phyloP scores from a whole-genome alignment of 2,113 vertebrate genomes.

The Clupea harengus region DNA sequence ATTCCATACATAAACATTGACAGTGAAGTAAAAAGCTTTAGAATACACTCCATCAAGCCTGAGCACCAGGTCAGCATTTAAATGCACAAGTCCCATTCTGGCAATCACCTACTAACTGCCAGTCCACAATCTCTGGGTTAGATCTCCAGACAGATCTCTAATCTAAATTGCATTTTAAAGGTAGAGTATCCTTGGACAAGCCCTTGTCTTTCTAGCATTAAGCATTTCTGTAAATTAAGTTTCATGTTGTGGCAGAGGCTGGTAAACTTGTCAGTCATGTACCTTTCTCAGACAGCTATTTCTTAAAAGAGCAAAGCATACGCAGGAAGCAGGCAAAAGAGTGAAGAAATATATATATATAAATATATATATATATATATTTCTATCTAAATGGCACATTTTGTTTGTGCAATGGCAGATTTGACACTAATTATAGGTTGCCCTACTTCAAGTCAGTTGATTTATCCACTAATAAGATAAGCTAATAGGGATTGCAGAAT shows the following conservation, averaged over 20 bases:
- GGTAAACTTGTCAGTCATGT: neutral
- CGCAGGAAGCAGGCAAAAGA: neutral
- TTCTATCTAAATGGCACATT: neutral
- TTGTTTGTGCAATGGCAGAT: neutral
- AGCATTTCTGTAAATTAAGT: neutral
- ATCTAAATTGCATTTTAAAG: slow-evolving; percentile 3
- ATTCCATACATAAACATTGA: neutral
- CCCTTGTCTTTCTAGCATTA: neutral
- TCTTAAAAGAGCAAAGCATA: neutral
- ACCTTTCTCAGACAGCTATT: neutral
- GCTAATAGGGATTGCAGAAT: neutral
- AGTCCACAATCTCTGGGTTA: neutral
- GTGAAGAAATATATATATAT: neutral
- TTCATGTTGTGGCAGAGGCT: neutral
- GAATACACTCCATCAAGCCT: neutral
- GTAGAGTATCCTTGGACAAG: neutral
- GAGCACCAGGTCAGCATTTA: neutral
- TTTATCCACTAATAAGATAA: neutral
- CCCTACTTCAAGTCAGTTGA: neutral
- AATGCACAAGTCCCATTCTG: neutral
- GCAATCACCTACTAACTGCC: neutral
- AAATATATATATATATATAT: no score
- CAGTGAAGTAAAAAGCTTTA: neutral
- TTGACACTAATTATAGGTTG: slow-evolving; percentile 4
- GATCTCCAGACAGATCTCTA: slow-evolving; percentile 6